Percentiles rank a stretch among this genome's conserved stretches.
These are phyloP conservation scores for Ditylenchus weischeri DNA, from an alignment of 2,888 invertebrate genomes.

Conservation along the genomic window DNA sequence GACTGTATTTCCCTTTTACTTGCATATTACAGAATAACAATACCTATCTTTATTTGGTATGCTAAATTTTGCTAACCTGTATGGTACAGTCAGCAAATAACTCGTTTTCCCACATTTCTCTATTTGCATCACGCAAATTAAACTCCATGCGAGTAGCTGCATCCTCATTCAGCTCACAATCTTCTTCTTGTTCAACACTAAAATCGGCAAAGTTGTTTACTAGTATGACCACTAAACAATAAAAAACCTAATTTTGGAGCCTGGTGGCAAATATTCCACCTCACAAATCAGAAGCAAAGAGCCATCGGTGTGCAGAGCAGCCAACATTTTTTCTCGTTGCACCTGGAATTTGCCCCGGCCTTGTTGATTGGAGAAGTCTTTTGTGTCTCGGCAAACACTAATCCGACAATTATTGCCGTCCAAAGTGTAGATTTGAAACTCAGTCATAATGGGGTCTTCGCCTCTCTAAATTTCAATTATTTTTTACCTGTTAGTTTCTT, in stretches of 20 bases:
- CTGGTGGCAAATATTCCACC: conserved; percentile 39
- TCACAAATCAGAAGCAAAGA: conserved; percentile 52
- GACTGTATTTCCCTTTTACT: neutral
- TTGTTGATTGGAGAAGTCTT: conserved; percentile 57
- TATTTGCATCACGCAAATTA: conserved; percentile 17
- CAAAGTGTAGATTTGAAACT: conserved; percentile 55
- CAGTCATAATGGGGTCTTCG: conserved; percentile 56
- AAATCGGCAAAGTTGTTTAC: no score
- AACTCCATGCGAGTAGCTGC: conserved; percentile 34
- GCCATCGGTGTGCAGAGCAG: conserved; percentile 46
- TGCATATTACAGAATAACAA: neutral
- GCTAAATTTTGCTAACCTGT: conserved; percentile 31
- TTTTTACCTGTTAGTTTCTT: conserved; percentile 9
- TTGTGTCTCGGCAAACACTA: conserved; percentile 55
- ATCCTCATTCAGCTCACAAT: conserved; percentile 20
- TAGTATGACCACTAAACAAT: no score
- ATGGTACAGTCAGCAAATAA: conserved; percentile 52
- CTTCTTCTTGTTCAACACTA: conserved; percentile 41
- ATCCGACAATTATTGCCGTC: conserved; percentile 40
- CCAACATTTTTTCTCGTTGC: conserved; percentile 46
- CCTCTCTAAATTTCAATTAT: conserved; percentile 35
- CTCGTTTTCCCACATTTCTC: conserved; percentile 48
- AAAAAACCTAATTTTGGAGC: conserved; percentile 34
- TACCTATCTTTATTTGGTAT: neutral
- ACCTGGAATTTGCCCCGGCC: conserved; percentile 57